Conservation (phyloP, 2,113 vertebrate species). For the Pseudorhombus dupliciocellatus region DNA sequence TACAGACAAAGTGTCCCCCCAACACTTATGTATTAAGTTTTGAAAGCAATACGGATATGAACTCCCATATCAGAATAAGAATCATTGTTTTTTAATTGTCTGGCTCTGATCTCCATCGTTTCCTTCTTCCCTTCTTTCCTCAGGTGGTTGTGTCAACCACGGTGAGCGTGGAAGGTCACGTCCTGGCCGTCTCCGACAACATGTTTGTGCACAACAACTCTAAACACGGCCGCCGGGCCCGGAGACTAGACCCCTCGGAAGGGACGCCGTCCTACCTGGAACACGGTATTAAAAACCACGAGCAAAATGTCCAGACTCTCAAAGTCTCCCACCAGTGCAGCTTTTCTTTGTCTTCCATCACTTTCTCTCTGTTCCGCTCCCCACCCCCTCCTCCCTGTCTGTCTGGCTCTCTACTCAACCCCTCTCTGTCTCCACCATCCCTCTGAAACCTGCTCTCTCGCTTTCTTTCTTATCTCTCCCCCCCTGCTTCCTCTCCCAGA, state of each 20-base stretch:
- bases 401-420: constrained; percentile 56
- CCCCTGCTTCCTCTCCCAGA: constrained; percentile 54
- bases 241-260: constrained; percentile 76
- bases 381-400: constrained; percentile 30
- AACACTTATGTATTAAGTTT: too few species aligned
- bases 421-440: constrained; percentile 53
- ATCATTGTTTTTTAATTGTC: not conserved
- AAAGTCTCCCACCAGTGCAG: not conserved
- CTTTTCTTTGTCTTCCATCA: constrained; percentile 49
- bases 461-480: constrained; percentile 60
- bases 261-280: constrained; percentile 76
- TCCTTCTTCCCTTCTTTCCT: constrained; percentile 2
- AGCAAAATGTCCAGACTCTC: constrained; percentile 31
- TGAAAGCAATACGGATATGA: too few species aligned
- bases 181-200: constrained; percentile 95
- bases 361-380: constrained; percentile 41
- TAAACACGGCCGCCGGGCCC: constrained; percentile 80
- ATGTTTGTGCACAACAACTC: constrained; percentile 99
- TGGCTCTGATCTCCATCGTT: not conserved
- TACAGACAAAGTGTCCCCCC: too few species aligned
- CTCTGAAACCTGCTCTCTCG: constrained; percentile 55
- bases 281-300: constrained; percentile 63
- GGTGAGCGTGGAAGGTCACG: constrained; percentile 86
- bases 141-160: constrained; percentile 81
- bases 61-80: too few species aligned